phyloP scores from a whole-genome alignment of 2,113 vertebrate genomes.

The Gyps fulvus region DNA sequence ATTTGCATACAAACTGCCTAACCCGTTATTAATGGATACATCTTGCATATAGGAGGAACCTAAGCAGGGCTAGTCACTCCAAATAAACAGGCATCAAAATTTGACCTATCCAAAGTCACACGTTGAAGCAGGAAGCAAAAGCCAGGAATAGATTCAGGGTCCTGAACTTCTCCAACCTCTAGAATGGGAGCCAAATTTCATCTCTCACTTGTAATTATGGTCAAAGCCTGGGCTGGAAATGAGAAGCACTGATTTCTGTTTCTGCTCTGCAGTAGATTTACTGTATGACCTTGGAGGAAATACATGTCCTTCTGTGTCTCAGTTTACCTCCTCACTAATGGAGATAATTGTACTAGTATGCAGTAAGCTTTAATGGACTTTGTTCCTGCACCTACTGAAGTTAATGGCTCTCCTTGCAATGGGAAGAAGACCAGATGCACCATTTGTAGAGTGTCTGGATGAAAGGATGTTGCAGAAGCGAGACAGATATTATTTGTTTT shows the following conservation, averaged over 20 bases:
- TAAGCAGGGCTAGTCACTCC: not conserved
- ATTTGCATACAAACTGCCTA: not conserved
- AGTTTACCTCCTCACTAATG: constrained; percentile 5
- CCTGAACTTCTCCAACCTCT: constrained; percentile 43
- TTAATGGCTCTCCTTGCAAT: not conserved
- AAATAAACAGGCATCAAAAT: constrained; percentile 14
- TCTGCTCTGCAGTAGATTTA: not conserved
- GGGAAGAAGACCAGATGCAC: not conserved
- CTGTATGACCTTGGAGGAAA: constrained; percentile 13
- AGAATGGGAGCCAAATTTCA: constrained; percentile 29
- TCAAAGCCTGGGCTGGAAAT: constrained; percentile 43
- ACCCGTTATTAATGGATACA: not conserved
- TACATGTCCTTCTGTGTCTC: not conserved
- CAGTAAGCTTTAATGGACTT: not conserved
- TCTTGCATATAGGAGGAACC: not conserved
- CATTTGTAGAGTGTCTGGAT: not conserved
- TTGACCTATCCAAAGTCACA: constrained; percentile 42
- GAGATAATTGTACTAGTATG: not conserved
- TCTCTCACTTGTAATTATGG: constrained; percentile 57
- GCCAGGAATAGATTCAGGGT: constrained; percentile 53
- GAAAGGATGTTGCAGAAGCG: not conserved
- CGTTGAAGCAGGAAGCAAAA: not conserved
- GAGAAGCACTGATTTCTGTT: constrained; percentile 37
- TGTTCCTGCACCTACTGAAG: not conserved
- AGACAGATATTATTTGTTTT: not conserved